Percentiles rank a stretch among this genome's conserved stretches.
Evolutionary conservation across 1,140 invertebrate genomes (phyloP).

Genomic region (Solen grandis): DNA sequence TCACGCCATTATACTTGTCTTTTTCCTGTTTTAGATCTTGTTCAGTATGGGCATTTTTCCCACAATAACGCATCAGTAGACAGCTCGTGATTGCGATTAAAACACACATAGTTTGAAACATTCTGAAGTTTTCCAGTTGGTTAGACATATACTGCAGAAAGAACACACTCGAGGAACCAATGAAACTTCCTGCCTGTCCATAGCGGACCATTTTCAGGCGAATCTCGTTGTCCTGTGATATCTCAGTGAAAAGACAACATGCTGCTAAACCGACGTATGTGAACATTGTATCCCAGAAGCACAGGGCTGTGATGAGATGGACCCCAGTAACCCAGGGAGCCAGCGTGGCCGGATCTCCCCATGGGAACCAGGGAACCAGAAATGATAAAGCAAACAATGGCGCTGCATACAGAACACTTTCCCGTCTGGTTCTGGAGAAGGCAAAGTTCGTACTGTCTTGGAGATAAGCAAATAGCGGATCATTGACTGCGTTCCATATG

Average conservation of each 20-base stretch:
- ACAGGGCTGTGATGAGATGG: constrained; percentile 79
- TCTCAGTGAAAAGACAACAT: constrained; percentile 80
- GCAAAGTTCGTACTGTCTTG: constrained; percentile 74
- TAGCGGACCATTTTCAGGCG: constrained; percentile 77
- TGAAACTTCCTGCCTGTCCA: constrained; percentile 72
- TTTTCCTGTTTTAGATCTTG: constrained; percentile 63
- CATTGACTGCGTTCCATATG: constrained; percentile 82
- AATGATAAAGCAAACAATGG: constrained; percentile 80
- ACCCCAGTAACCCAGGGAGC: constrained; percentile 72
- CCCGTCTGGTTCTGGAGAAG: constrained; percentile 77
- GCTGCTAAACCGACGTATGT: constrained; percentile 80
- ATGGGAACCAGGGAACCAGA: constrained; percentile 81
- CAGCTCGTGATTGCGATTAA: constrained; percentile 68
- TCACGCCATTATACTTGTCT: neutral
- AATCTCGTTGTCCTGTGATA: constrained; percentile 72
- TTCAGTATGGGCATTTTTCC: constrained; percentile 70
- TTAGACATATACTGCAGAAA: constrained; percentile 67
- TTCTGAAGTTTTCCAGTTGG: constrained; percentile 73
- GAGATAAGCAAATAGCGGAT: constrained; percentile 81
- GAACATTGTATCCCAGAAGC: constrained; percentile 81
- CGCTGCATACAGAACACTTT: constrained; percentile 79
- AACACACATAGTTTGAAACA: constrained; percentile 73
- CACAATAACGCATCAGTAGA: constrained; percentile 72
- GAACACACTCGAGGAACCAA: constrained; percentile 68
- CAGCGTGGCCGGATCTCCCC: constrained; percentile 57